Evolutionary conservation across 2,113 vertebrate genomes (phyloP).

Genomic region (Ictalurus furcatus): DNA sequence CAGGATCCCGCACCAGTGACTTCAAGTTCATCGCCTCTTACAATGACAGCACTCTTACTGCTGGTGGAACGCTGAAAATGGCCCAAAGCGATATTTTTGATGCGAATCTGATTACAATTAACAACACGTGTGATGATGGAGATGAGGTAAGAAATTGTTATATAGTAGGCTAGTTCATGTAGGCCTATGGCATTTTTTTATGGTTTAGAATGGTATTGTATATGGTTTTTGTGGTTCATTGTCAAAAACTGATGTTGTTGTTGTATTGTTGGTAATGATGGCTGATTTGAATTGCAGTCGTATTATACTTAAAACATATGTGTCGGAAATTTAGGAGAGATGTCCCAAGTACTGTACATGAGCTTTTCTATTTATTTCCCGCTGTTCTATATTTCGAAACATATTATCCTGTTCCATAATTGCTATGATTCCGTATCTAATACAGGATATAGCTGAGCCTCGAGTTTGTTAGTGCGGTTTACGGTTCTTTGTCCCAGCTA

Average conservation of each 20-base stretch:
- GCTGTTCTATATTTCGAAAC: not conserved
- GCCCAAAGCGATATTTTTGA: not conserved
- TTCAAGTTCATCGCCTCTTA: slow-evolving; percentile 50
- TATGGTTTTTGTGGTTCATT: too few relatives aligned
- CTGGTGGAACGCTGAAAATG: slow-evolving; percentile 51
- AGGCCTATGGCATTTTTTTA: too few relatives aligned
- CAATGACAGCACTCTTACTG: slow-evolving; percentile 59
- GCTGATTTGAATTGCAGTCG: not conserved
- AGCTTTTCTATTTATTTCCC: not conserved
- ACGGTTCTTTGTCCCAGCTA: too few relatives aligned
- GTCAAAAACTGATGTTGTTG: not conserved
- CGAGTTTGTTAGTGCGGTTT: not conserved
- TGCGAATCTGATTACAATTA: not conserved
- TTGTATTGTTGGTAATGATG: not conserved
- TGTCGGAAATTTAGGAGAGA: not conserved
- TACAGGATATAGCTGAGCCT: not conserved
- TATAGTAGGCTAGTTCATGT: too few relatives aligned
- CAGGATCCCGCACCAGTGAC: slow-evolving; percentile 31
- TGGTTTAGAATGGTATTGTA: not conserved
- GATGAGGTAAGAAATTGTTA: not conserved
- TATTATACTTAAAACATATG: not conserved
- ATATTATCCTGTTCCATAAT: not conserved
- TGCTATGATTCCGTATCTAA: not conserved
- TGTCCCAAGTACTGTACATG: not conserved
- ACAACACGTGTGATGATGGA: not conserved